Evolutionary conservation across 1,140 invertebrate species (phyloP), one percentile per base, ranked within the genome.

Genomic region (Drosophila oshimai): DNA sequence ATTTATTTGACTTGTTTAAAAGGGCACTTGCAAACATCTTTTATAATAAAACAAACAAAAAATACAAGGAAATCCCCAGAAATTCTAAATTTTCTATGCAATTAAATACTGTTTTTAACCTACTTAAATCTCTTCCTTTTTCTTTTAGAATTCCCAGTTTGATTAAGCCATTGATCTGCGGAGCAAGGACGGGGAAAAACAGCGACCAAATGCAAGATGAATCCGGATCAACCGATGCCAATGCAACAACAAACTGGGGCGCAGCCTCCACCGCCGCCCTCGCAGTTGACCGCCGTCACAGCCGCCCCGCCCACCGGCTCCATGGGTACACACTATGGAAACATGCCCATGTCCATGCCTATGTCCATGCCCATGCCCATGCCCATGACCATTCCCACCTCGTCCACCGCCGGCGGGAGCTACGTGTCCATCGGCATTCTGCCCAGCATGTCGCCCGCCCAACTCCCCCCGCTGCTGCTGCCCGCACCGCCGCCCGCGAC

Each of bases 191-290:
- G 31, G 12, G 49, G 53, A 24, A 60, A 57, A 34, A 77, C 47
- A 29, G 60, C 61, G 39, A 87, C 67, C 76, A 69, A 74, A 81
- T 81, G 76, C 81, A 87, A 87, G 39, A 86, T 87, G 81, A 87
- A 87, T 69, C 79, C 81, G 68, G 76, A 87, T 49, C 73, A 77
- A 69, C 49, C 62, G 54, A 77, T 81, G 34, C 44, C 55, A 51
- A 71, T 80, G 76, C 76, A n/a, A n/a, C n/a, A n/a, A n/a, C n/a
- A 74, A 74, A 69, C 72, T 45, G 81, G 81, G 67, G 58, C 58
- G 36, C 58, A 55, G 13, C 55, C 69, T 13, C 73, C 64, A 58
- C 81, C 81, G 55, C 76, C 83, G 20, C 61, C 76, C 33, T 87
- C 73, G 62, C 80, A 76, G 64, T 44, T 68, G 64, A 47, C 51